Evolutionary conservation across 1,140 invertebrate genomes (phyloP).

Genomic region (Dendroctonus ponderosae): DNA sequence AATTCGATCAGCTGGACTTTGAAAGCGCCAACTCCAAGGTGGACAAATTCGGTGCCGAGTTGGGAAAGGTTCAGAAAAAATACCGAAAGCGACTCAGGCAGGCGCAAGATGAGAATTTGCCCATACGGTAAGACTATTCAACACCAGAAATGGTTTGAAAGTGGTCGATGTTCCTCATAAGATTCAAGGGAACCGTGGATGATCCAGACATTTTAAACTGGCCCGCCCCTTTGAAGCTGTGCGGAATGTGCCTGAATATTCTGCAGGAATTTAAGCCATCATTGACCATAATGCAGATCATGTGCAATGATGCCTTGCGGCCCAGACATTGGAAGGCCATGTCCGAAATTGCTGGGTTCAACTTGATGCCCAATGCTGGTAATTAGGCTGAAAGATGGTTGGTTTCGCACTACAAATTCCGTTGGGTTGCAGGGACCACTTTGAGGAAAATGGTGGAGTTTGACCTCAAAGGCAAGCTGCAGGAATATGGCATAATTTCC

Average conservation of each 20-base stretch:
- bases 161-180: not conserved
- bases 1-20: conserved; percentile 77
- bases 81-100: conserved; percentile 79
- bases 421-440: conserved; percentile 58
- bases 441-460: conserved; percentile 77
- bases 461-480: conserved; percentile 69
- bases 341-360: conserved; percentile 74
- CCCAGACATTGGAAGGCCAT: conserved; percentile 89
- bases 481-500: conserved; percentile 81
- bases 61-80: conserved; percentile 71
- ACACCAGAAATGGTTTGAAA: too few species aligned
- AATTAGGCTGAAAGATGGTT: not conserved
- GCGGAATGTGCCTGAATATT: conserved; percentile 55
- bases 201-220: conserved; percentile 73
- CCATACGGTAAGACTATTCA: conserved; percentile 55
- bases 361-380: conserved; percentile 78
- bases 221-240: conserved; percentile 73
- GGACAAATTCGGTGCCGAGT: conserved; percentile 69
- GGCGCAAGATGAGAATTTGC: conserved; percentile 66
- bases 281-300: conserved; percentile 73
- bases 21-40: conserved; percentile 68
- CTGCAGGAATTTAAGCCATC: conserved; percentile 79
- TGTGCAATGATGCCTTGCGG: conserved; percentile 82
- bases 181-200: conserved; percentile 66
- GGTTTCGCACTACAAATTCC: not conserved